Evolutionary conservation across 2,113 vertebrate genomes (phyloP).

Genomic region (Thermophis baileyi): DNA sequence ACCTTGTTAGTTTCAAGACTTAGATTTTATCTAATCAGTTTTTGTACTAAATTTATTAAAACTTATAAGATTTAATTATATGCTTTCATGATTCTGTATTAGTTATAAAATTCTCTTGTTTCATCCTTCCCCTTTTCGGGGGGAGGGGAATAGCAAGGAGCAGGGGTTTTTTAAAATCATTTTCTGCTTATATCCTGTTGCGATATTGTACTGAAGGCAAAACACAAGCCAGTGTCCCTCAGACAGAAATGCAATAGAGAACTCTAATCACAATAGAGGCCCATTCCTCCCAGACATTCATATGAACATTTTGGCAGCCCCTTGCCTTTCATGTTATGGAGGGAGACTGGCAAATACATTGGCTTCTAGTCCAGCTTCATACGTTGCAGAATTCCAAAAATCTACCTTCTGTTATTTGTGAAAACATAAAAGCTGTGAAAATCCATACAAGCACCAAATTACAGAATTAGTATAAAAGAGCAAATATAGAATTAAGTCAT

Average conservation of each 20-base stretch:
- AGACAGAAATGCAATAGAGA: background rate
- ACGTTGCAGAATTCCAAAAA: background rate
- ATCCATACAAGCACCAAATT: background rate
- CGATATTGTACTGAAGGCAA: background rate
- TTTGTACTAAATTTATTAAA: conserved; percentile 25
- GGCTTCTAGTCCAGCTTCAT: background rate
- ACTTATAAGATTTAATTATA: background rate
- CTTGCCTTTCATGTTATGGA: background rate
- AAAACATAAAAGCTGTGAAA: background rate
- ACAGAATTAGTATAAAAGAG: background rate
- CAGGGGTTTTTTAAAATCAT: background rate
- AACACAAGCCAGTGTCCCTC: background rate
- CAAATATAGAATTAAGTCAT: background rate
- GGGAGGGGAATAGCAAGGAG: background rate
- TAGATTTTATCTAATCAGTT: background rate
- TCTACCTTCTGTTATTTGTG: background rate
- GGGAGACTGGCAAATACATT: rapidly evolving
- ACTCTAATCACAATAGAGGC: background rate
- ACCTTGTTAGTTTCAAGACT: background rate
- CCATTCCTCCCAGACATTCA: background rate
- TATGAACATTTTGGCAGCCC: background rate
- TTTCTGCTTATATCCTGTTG: background rate
- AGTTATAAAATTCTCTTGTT: background rate
- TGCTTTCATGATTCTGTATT: background rate
- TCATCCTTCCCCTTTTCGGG: background rate